phyloP scores from a whole-genome alignment of 1,140 invertebrate genomes.

The Agrypnia vestita region DNA sequence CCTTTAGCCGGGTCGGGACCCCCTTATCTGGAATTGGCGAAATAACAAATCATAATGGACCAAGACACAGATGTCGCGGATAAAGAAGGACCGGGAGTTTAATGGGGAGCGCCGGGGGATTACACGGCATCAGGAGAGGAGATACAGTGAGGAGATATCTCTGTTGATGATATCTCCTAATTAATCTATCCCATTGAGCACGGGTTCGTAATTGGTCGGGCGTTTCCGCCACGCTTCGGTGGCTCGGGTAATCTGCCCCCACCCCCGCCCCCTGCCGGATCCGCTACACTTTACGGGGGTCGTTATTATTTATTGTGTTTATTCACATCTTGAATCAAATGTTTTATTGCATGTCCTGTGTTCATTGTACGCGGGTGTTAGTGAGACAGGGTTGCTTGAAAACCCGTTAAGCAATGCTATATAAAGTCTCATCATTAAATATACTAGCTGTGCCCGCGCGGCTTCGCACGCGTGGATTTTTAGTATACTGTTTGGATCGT shows the following conservation, averaged over 20 bases:
- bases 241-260: slow-evolving; percentile 13
- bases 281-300: slow-evolving; percentile 5
- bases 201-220: slow-evolving; percentile 43
- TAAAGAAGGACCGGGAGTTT: slow-evolving; percentile 17
- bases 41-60: slow-evolving; percentile 33
- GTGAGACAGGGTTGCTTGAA: no score
- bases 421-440: no score
- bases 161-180: slow-evolving; percentile 37
- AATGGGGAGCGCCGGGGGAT: slow-evolving; percentile 12
- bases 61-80: slow-evolving; percentile 28
- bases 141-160: slow-evolving; percentile 35
- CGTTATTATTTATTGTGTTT: slow-evolving; percentile 25
- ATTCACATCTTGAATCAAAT: neutral
- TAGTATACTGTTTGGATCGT: no score
- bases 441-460: no score
- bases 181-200: slow-evolving; percentile 39
- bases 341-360: no score
- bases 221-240: slow-evolving; percentile 39
- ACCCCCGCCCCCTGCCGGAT: neutral
- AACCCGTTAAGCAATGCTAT: no score
- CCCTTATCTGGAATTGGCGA: no score
- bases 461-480: no score
- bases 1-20: no score
- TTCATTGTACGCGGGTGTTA: no score
- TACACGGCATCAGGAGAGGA: slow-evolving; percentile 6